Evolutionary conservation across 2,888 invertebrate genomes (phyloP).

Genomic region (Pseudoips prasinana): DNA sequence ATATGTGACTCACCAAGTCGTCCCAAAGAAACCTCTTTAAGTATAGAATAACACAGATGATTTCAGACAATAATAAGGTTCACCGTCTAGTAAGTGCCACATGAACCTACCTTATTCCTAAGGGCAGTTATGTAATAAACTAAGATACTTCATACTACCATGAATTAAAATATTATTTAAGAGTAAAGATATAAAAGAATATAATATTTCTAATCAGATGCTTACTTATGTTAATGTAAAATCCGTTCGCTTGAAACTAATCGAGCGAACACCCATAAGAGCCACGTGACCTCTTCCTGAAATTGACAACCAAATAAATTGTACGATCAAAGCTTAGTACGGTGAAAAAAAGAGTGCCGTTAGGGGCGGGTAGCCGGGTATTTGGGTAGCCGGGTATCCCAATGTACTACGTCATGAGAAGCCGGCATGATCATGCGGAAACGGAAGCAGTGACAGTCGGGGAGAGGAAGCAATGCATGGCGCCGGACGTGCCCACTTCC

Average conservation of each 20-base stretch:
- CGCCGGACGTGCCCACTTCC: constrained; percentile 74
- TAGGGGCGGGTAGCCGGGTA: constrained; percentile 47
- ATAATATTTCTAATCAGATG: constrained; percentile 1
- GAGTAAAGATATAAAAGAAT: no score
- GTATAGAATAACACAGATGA: no score
- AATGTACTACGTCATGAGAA: constrained; percentile 42
- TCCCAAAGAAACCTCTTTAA: no score
- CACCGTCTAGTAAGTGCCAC: no score
- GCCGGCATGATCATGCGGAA: constrained; percentile 63
- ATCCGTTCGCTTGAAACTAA: constrained; percentile 48
- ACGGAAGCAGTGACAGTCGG: constrained; percentile 69
- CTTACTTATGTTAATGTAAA: background rate
- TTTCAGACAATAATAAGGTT: no score
- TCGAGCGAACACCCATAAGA: constrained; percentile 38
- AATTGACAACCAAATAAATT: constrained; percentile 79
- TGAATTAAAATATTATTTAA: no score
- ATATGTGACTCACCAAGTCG: no score
- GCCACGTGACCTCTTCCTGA: constrained; percentile 76
- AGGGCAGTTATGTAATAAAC: no score
- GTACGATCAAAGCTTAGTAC: constrained; percentile 65
- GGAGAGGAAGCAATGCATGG: constrained; percentile 71
- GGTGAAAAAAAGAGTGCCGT: constrained; percentile 59
- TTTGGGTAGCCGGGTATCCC: no score
- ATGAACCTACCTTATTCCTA: no score
- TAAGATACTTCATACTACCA: no score